Evolutionary conservation across 2,113 vertebrate genomes (phyloP).

Genomic region (Oreochromis spilurus): DNA sequence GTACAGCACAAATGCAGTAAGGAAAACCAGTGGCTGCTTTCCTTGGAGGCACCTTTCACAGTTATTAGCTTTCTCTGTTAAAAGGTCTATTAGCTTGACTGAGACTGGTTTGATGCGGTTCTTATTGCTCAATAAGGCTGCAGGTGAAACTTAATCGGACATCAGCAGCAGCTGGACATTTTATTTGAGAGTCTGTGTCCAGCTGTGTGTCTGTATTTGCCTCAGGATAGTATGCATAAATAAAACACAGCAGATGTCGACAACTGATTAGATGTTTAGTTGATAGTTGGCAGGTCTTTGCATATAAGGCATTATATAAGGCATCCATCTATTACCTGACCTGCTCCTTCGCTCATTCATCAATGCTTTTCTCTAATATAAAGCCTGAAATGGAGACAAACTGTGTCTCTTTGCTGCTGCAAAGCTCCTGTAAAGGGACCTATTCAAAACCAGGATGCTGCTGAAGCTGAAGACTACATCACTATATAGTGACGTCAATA

Average conservation of each 20-base stretch:
- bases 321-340: neutral
- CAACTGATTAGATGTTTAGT: neutral
- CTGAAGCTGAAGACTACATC: neutral
- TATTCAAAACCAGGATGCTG: neutral
- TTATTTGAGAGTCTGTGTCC: constrained; percentile 21
- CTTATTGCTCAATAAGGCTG: constrained; percentile 18
- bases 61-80: neutral
- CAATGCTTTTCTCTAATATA: neutral
- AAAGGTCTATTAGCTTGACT: neutral
- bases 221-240: constrained; percentile 6
- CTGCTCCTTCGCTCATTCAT: neutral
- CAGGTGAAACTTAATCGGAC: constrained; percentile 4
- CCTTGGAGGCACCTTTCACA: neutral
- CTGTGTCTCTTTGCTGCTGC: neutral
- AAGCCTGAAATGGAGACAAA: neutral
- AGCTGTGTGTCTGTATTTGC: constrained; percentile 6
- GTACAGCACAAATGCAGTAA: neutral
- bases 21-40: neutral
- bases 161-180: constrained; percentile 25
- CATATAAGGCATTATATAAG: neutral
- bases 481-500: neutral
- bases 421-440: neutral
- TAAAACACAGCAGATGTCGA: constrained; percentile 24
- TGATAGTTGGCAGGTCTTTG: neutral
- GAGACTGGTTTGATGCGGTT: neutral